Percentiles rank a stretch among this genome's conserved stretches.
phyloP scores from a whole-genome alignment of 2,797 vertebrate species.

The Gymnothorax reevesii region DNA sequence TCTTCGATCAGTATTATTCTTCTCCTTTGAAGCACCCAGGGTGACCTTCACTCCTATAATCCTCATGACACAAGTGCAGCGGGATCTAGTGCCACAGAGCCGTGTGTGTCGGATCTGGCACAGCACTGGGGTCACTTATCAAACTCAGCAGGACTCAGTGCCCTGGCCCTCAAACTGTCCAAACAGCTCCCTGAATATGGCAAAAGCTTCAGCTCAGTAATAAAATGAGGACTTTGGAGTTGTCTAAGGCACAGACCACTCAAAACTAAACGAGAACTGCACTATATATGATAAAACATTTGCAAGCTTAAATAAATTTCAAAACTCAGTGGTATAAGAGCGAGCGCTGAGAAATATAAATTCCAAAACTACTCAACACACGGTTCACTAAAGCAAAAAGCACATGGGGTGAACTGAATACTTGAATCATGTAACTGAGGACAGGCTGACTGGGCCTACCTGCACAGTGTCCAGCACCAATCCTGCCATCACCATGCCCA shows the following conservation, averaged over 20 bases:
- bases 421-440: not conserved
- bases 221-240: not conserved
- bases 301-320: not conserved
- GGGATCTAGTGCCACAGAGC: not conserved
- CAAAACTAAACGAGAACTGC: not conserved
- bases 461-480: constrained; percentile 83
- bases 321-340: not conserved
- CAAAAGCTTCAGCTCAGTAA: not conserved
- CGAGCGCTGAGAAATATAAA: not conserved
- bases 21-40: not conserved
- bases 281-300: not conserved
- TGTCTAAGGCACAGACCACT: not conserved
- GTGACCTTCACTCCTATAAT: not conserved
- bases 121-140: constrained; percentile 26
- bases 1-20: not conserved
- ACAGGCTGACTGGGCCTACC: constrained; percentile 65
- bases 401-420: not conserved
- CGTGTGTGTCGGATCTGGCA: not conserved
- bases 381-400: not conserved
- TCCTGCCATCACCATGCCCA: constrained; percentile 84
- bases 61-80: not conserved
- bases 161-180: constrained; percentile 37
- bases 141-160: constrained; percentile 37
- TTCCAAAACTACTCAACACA: not conserved
- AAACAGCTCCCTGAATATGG: constrained; percentile 24